A percentile compares a stretch with the other conserved stretches of the same genome.
phyloP scores from a whole-genome alignment of 2,113 vertebrate species.

The Lampris megalopsis region DNA sequence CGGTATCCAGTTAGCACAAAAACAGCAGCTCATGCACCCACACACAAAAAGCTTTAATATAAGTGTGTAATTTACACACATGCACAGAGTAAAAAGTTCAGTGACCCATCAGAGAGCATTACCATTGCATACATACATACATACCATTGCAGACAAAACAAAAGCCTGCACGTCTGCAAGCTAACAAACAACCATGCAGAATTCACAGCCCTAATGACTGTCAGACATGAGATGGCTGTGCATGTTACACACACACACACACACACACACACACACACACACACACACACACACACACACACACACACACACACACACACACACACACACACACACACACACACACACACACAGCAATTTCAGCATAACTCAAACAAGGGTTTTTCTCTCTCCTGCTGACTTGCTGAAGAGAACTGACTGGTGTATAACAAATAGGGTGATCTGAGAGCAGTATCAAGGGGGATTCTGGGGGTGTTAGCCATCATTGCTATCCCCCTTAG shows the following conservation, averaged over 20 bases:
- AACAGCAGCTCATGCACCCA: too few relatives aligned
- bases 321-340: neutral
- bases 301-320: too few relatives aligned
- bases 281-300: neutral
- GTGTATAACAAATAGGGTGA: constrained; percentile 67
- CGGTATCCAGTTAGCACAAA: too few relatives aligned
- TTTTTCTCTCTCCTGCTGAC: constrained; percentile 33
- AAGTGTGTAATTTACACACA: constrained; percentile 21
- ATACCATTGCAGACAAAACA: too few relatives aligned
- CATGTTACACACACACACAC: too few relatives aligned
- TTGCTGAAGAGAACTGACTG: neutral
- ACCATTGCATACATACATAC: too few relatives aligned
- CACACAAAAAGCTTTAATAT: too few relatives aligned
- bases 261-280: too few relatives aligned
- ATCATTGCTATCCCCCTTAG: constrained; percentile 39
- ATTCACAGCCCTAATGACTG: neutral
- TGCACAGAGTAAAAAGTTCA: constrained; percentile 5
- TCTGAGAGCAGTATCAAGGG: constrained; percentile 59
- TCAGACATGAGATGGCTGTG: neutral
- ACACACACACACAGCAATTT: neutral
- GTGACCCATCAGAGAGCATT: neutral
- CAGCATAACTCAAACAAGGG: constrained; percentile 15
- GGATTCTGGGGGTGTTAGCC: constrained; percentile 42
- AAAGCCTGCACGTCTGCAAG: constrained; percentile 3
- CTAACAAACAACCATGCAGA: constrained; percentile 3